Base-by-base conservation (phyloP, 2,113 vertebrate genomes). In the Embiotoca jacksoni region DNA sequence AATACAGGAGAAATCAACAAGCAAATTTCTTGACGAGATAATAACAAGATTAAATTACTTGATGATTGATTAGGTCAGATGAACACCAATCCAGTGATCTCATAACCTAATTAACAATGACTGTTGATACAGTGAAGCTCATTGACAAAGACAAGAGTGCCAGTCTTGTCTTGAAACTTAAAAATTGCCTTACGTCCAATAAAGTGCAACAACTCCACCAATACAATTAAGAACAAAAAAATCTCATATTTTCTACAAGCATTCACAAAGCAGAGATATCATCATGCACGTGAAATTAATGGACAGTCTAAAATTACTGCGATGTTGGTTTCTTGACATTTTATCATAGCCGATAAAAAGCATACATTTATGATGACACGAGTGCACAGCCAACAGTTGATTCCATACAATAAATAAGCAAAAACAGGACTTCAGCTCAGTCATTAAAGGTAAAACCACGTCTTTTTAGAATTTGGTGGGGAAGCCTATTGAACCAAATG, bases 191-290 rank as follows among this genome's bases (percentile, higher is more conserved):
- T 59, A 59, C 30, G 81, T 9, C 8, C 80, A 15, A 83, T 87
- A 83, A 90, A 93, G 89, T 92, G 92, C 91, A 72, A 86, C n/a
- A 31, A 56, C 56, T 37, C 54, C 55, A 87, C 49, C 44, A 16
- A 39, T 62, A 5, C 35, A 67, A 63, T 70, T 31, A 59, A 63
- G 23, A 75, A 62, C 23, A 71, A 68, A 69, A n/a, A 73, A 13
- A 54, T 72, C 37, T 58, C 58, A 60, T 81, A 60, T 81, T 73
- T 70, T 46, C 73, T 52, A 79, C 36, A 49, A 33, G 31, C 30
- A 76, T 81, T 70, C 30, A 80, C 15, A 75, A 30, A 72, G 44
- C 32, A 69, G 3, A 72, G 14, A 53, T 33, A 55, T 81, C 61
- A 61, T 50, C 31, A 55, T 47, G 15, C 39, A 78, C 3, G 23